Conservation (phyloP, 2,888 invertebrate species). For the Hyposoter dolosus region DNA sequence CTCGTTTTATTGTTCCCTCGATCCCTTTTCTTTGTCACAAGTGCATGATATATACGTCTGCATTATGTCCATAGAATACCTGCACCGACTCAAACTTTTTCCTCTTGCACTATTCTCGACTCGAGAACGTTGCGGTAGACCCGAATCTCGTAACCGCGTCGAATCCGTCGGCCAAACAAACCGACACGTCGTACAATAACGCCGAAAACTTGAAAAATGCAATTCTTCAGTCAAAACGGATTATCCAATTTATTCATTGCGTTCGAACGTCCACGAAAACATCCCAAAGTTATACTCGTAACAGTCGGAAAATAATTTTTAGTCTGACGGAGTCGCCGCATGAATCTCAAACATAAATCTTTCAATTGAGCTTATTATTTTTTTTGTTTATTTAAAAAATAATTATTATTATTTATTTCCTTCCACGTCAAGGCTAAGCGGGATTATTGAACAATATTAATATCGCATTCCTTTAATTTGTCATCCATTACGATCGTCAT, state of each 20-base stretch:
- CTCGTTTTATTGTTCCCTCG: conserved; percentile 52
- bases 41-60: conserved; percentile 55
- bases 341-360: not conserved
- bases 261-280: not conserved
- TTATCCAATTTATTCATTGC: not conserved
- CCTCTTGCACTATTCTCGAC: conserved; percentile 63
- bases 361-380: not conserved
- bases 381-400: too few species aligned
- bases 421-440: too few species aligned
- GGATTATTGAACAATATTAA: too few species aligned
- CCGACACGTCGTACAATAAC: conserved; percentile 53
- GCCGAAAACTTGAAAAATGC: not conserved
- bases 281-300: not conserved
- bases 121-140: conserved; percentile 75
- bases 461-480: too few species aligned
- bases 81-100: conserved; percentile 40
- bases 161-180: conserved; percentile 67
- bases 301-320: not conserved
- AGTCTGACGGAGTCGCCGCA: not conserved
- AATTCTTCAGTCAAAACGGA: not conserved
- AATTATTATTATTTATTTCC: too few species aligned
- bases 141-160: conserved; percentile 80
- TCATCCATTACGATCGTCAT: too few species aligned
- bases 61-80: conserved; percentile 52
- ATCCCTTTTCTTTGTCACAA: conserved; percentile 61